Base-by-base conservation (phyloP, 2,888 invertebrate species). In the Athalia circularis region DNA sequence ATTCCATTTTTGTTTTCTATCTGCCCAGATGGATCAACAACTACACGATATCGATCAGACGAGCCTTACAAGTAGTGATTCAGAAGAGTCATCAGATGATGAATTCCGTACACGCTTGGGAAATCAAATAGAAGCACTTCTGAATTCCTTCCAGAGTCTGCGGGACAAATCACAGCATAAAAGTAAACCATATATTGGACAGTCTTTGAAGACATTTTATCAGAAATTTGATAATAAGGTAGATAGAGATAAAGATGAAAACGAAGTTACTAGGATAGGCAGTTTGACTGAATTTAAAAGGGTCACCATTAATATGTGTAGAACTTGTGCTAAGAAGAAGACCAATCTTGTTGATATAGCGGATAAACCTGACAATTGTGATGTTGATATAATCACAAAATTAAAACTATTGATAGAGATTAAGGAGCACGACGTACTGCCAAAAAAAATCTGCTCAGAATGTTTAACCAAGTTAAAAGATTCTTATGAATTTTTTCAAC, bases 261-360 rank as follows among this genome's bases (percentile, higher is more conserved):
- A 47, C 9, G 50, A 43, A 0, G 7, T 48, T 48, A n/a, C 5
- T 4, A 43, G 3, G 5, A 45, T 5, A 13, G 47, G 43, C 15
- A 29, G 50, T 75, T 62, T 64, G 43, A 11, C 11, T 15, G 62
- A 50, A 50, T 62, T 75, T 15, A 75, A 6, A 29, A 75, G 43
- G 62, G 62, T 62, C 6, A 75, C 62, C 7, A 61, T 52, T 50
- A 47, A 64, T n/a, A 15, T 75, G n/a, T 75, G 75, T 50, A 64
- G 75, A 75, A 75, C 75, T n/a, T 75, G 75, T n/a, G 75, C 75
- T 11, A 64, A 48, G 11, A 75, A 75, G 7, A 75, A 64, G n/a
- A 52, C 8, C 15, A 62, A 64, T 62, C 75, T 75, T 7, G 64
- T 75, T 6, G 54, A 62, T 50, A 75, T 75, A 9, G n/a, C 29